phyloP scores from a whole-genome alignment of 1,140 invertebrate genomes.

The Nasonia giraulti region DNA sequence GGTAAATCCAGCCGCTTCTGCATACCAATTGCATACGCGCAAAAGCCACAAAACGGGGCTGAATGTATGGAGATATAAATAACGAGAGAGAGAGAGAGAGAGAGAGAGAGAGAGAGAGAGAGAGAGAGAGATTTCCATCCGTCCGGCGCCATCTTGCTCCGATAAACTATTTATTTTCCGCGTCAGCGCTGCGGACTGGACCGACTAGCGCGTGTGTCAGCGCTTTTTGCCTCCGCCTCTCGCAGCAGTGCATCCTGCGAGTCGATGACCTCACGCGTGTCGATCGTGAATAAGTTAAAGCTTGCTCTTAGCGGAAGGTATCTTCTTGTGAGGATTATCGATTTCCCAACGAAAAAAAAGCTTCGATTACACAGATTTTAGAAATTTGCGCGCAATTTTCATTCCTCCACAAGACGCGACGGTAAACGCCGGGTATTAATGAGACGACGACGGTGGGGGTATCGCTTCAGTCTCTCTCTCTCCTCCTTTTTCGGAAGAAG shows the following conservation, averaged over 20 bases:
- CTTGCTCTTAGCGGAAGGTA: background rate
- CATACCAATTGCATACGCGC: too few relatives aligned
- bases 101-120: too few relatives aligned
- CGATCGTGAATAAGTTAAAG: background rate
- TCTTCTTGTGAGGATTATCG: background rate
- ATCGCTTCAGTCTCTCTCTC: background rate
- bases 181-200: conserved; percentile 3
- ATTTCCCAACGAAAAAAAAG: background rate
- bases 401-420: background rate
- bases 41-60: too few relatives aligned
- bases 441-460: background rate
- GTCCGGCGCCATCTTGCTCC: too few relatives aligned
- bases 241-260: background rate
- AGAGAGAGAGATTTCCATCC: too few relatives aligned
- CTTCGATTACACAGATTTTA: too few relatives aligned
- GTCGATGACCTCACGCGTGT: background rate
- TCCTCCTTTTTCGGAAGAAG: background rate
- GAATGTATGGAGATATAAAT: too few relatives aligned
- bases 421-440: conserved; percentile 34
- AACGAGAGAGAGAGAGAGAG: too few relatives aligned
- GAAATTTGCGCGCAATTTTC: background rate
- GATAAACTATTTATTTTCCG: too few relatives aligned
- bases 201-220: background rate
- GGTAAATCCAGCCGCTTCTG: too few relatives aligned
- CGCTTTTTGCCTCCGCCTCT: conserved; percentile 6